Conservation (phyloP, 2,888 invertebrate species). For the Junonia oenone region DNA sequence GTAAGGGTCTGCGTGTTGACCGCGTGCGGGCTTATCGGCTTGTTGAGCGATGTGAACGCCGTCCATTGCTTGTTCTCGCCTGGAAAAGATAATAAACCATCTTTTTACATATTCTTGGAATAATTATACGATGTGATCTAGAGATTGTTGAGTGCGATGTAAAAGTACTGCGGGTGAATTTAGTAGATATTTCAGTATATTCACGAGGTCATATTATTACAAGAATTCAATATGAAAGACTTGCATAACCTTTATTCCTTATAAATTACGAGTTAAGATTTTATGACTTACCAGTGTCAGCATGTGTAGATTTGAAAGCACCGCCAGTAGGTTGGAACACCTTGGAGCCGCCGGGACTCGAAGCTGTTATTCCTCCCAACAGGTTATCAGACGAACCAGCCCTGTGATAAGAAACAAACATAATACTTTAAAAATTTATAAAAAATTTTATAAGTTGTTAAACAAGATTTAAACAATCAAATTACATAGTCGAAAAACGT, state of each 20-base stretch:
- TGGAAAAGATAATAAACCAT: constrained; percentile 30
- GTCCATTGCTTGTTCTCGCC: constrained; percentile 68
- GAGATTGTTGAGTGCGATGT: too few species aligned
- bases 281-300: constrained; percentile 60
- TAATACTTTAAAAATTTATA: too few species aligned
- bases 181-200: too few species aligned
- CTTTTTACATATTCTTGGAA: too few species aligned
- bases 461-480: neutral
- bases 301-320: constrained; percentile 92
- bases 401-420: constrained; percentile 39
- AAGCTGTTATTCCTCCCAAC: constrained; percentile 68
- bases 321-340: constrained; percentile 96
- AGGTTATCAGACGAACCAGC: constrained; percentile 74
- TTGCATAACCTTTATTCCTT: too few species aligned
- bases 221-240: too few species aligned
- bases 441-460: neutral
- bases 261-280: too few species aligned
- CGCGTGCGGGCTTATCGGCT: constrained; percentile 40
- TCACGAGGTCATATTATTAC: too few species aligned
- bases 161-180: too few species aligned
- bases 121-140: too few species aligned
- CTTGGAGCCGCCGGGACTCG: constrained; percentile 89
- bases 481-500: too few species aligned
- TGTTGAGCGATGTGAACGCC: constrained; percentile 54
- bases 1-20: constrained; percentile 56